These are phyloP conservation scores for Muntiacus reevesi DNA, from an alignment of 2,113 vertebrate genomes.

Conservation along the genomic window DNA sequence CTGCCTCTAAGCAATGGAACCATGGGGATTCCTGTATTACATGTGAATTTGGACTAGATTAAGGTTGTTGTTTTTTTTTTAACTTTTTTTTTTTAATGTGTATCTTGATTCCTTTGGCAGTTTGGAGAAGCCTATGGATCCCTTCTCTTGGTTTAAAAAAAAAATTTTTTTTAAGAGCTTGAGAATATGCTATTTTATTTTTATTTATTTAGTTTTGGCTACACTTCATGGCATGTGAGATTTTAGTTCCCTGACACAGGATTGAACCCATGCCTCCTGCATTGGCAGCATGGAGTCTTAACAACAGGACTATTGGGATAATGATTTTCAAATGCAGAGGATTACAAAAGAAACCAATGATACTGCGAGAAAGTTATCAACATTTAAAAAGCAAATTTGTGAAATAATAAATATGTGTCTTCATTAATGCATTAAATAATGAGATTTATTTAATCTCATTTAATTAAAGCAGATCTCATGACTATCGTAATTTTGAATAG, in stretches of 20 bases:
- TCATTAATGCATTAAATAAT: neutral
- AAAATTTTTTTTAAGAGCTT: neutral
- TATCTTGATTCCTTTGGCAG: neutral
- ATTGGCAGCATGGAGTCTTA: neutral
- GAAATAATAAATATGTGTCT: neutral
- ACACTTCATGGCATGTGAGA: neutral
- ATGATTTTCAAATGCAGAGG: neutral
- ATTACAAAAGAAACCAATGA: neutral
- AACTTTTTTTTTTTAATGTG: neutral
- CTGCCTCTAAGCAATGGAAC: neutral
- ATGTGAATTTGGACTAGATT: neutral
- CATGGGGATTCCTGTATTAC: neutral
- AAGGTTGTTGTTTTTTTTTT: neutral
- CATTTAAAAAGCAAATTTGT: slow-evolving; percentile 21
- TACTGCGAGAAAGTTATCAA: neutral
- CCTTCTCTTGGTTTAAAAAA: neutral
- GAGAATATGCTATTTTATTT: neutral
- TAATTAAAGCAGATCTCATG: neutral
- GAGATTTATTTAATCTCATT: neutral
- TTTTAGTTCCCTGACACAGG: neutral
- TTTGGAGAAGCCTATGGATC: neutral
- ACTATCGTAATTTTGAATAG: neutral
- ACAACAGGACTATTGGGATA: neutral
- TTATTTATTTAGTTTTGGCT: neutral
- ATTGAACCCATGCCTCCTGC: neutral